phyloP scores from a whole-genome alignment of 2,888 invertebrate genomes.

The Ennomos erosarius region DNA sequence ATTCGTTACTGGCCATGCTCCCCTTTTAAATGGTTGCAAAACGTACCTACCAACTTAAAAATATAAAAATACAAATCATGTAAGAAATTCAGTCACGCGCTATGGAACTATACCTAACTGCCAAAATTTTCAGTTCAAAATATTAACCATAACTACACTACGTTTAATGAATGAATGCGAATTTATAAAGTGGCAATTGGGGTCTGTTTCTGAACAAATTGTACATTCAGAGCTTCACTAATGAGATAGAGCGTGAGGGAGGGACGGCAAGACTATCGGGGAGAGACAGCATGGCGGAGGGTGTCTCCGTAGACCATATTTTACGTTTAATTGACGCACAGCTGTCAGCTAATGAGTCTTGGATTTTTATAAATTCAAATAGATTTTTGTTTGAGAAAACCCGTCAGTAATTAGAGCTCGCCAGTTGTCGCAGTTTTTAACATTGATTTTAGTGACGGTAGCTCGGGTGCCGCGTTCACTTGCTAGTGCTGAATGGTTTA shows the following conservation, averaged over 20 bases:
- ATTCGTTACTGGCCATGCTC: neutral
- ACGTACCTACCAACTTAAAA: neutral
- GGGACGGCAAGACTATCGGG: constrained; percentile 48
- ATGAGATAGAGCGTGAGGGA: constrained; percentile 69
- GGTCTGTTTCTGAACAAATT: constrained; percentile 81
- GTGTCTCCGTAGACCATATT: constrained; percentile 78
- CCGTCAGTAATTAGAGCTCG: constrained; percentile 28
- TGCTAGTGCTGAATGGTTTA: constrained; percentile 4
- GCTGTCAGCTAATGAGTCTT: constrained; percentile 81
- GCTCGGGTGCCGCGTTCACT: constrained; percentile 5
- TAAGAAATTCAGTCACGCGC: neutral
- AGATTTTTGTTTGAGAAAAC: constrained; percentile 34
- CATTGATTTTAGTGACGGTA: constrained; percentile 3
- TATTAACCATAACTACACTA: constrained; percentile 35
- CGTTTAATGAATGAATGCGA: constrained; percentile 64
- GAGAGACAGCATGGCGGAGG: constrained; percentile 41
- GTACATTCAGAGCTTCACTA: constrained; percentile 78
- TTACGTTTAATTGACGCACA: constrained; percentile 83
- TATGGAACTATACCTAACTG: constrained; percentile 5
- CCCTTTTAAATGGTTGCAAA: neutral
- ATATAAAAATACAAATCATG: too few relatives aligned
- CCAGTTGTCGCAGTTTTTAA: constrained; percentile 5
- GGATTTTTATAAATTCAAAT: constrained; percentile 68
- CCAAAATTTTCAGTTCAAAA: constrained; percentile 14
- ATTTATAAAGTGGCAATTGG: constrained; percentile 76